phyloP scores from a whole-genome alignment of 1,140 invertebrate genomes.

The Meloidogyne exigua region DNA sequence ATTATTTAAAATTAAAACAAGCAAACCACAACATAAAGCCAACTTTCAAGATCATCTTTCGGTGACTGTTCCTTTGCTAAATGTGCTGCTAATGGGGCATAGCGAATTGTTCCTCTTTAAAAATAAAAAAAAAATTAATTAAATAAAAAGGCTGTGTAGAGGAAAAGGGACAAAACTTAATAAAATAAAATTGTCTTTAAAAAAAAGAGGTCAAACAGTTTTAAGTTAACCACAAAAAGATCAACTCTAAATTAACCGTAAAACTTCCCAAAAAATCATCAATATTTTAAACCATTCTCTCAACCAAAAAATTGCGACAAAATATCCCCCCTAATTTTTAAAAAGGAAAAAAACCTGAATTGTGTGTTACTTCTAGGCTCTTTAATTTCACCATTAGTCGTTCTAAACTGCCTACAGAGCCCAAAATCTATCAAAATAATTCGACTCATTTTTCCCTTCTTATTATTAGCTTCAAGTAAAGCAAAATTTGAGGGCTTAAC shows the following conservation, averaged over 20 bases:
- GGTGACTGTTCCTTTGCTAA: slow-evolving; percentile 38
- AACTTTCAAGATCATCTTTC: slow-evolving; percentile 48
- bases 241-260: too few species aligned
- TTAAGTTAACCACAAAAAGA: too few species aligned
- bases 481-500: slow-evolving; percentile 60
- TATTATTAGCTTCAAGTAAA: slow-evolving; percentile 30
- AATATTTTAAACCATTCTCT: too few species aligned
- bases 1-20: neutral
- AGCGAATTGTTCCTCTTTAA: slow-evolving; percentile 48
- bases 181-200: too few species aligned
- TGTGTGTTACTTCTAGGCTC: slow-evolving; percentile 51
- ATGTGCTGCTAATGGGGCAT: slow-evolving; percentile 47
- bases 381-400: slow-evolving; percentile 54
- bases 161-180: too few species aligned
- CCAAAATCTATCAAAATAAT: slow-evolving; percentile 59
- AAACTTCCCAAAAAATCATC: too few species aligned
- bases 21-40: slow-evolving; percentile 35
- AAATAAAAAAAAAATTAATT: slow-evolving; percentile 2
- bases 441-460: slow-evolving; percentile 27
- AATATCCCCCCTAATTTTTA: neutral
- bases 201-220: too few species aligned
- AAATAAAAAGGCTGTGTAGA: too few species aligned
- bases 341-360: slow-evolving; percentile 39
- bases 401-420: slow-evolving; percentile 52
- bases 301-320: neutral